Percentiles rank a stretch among this genome's conserved stretches.
phyloP scores from a whole-genome alignment of 1,140 invertebrate species.

The Paralvinella palmiformis region DNA sequence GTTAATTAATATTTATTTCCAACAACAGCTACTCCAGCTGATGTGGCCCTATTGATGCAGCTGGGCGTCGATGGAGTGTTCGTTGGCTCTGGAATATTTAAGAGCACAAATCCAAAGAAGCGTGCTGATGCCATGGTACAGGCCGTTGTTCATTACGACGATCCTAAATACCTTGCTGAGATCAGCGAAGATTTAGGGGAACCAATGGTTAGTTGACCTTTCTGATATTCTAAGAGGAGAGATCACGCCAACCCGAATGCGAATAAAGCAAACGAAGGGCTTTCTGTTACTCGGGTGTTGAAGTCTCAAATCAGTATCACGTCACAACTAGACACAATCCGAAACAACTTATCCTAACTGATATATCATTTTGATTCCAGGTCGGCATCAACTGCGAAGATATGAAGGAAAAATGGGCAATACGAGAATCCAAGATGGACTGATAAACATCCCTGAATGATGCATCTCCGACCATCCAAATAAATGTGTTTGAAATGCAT shows the following conservation, averaged over 20 bases:
- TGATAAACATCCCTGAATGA: too few species aligned
- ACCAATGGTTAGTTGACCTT: slow-evolving; percentile 36
- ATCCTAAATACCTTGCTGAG: slow-evolving; percentile 31
- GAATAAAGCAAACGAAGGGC: too few species aligned
- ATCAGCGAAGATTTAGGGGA: slow-evolving; percentile 35
- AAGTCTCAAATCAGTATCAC: background rate
- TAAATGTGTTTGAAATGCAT: too few species aligned
- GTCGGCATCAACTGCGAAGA: slow-evolving; percentile 9
- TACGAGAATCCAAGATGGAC: slow-evolving; percentile 9
- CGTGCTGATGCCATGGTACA: slow-evolving; percentile 40
- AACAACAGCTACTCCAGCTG: slow-evolving; percentile 44
- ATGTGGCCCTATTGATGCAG: slow-evolving; percentile 43
- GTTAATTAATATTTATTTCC: too few species aligned
- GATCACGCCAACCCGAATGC: too few species aligned
- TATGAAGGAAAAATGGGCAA: background rate
- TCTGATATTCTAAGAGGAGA: too few species aligned
- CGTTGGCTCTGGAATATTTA: slow-evolving; percentile 43
- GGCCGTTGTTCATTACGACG: slow-evolving; percentile 41
- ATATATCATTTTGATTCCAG: background rate
- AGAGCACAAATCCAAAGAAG: slow-evolving; percentile 32
- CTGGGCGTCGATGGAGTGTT: slow-evolving; percentile 42
- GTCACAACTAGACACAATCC: background rate
- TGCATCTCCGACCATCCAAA: too few species aligned
- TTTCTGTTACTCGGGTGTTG: background rate
- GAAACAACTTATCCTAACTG: background rate